Evolutionary conservation across 1,140 invertebrate species (phyloP).

Genomic region (Drosophila teissieri): DNA sequence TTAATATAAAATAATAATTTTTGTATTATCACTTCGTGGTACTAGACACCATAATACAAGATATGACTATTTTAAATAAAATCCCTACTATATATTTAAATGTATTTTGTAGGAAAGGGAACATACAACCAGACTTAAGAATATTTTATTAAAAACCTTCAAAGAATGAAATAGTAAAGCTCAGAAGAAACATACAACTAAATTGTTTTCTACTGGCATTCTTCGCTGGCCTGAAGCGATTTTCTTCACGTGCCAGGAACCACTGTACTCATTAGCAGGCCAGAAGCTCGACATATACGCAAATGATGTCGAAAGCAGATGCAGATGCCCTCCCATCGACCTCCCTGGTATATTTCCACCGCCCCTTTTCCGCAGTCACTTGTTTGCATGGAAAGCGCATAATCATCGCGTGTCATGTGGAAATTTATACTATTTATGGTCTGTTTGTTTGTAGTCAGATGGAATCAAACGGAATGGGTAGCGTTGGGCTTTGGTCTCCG

Average conservation of each 20-base stretch:
- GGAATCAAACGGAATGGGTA: constrained; percentile 44
- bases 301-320: constrained; percentile 62
- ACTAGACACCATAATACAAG: too few relatives aligned
- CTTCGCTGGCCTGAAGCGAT: neutral
- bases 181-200: too few relatives aligned
- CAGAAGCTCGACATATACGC: constrained; percentile 50
- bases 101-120: too few relatives aligned
- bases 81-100: too few relatives aligned
- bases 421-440: constrained; percentile 84
- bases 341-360: constrained; percentile 14
- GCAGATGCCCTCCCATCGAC: constrained; percentile 49
- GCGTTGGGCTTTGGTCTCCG: neutral
- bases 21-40: too few relatives aligned
- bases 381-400: constrained; percentile 77
- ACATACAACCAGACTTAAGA: too few relatives aligned
- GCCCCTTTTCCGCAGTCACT: constrained; percentile 29
- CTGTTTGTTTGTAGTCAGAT: constrained; percentile 76
- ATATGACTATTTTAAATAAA: too few relatives aligned
- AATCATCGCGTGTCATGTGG: constrained; percentile 83
- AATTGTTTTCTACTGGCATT: too few relatives aligned
- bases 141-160: too few relatives aligned
- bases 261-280: constrained; percentile 49
- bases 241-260: neutral
- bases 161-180: too few relatives aligned
- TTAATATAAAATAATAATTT: too few relatives aligned